phyloP scores from a whole-genome alignment of 2,888 invertebrate genomes.

The Rhogogaster chlorosoma region DNA sequence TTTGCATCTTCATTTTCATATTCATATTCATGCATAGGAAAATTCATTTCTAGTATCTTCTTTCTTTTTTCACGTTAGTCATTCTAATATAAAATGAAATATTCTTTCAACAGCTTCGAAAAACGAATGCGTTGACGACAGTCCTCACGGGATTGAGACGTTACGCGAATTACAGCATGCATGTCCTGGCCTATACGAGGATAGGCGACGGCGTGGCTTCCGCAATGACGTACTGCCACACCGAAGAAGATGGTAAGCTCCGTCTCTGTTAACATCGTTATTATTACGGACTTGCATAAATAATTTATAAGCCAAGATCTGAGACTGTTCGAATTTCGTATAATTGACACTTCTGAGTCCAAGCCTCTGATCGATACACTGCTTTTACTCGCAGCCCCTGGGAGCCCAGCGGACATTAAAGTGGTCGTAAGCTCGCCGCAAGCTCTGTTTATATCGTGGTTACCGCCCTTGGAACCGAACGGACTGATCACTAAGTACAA shows the following conservation, averaged over 20 bases:
- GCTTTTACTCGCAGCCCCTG: slow-evolving; percentile 82
- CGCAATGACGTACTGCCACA: slow-evolving; percentile 85
- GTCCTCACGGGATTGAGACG: slow-evolving; percentile 86
- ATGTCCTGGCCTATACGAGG: slow-evolving; percentile 88
- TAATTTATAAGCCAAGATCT: not conserved
- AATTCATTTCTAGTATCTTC: not conserved
- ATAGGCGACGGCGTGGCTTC: slow-evolving; percentile 88
- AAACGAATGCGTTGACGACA: slow-evolving; percentile 85
- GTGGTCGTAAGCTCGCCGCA: slow-evolving; percentile 87
- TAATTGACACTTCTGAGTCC: not conserved
- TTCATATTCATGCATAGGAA: not conserved
- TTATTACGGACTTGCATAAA: not conserved
- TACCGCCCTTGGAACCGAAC: slow-evolving; percentile 87
- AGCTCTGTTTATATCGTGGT: slow-evolving; percentile 89
- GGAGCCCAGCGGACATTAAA: slow-evolving; percentile 89
- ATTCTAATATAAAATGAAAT: not conserved
- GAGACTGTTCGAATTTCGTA: not conserved
- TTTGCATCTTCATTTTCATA: not conserved
- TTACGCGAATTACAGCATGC: slow-evolving; percentile 90
- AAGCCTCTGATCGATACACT: slow-evolving; percentile 35
- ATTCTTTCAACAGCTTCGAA: slow-evolving; percentile 76
- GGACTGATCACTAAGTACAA: slow-evolving; percentile 89
- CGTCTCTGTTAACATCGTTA: not conserved
- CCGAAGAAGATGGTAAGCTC: slow-evolving; percentile 87
- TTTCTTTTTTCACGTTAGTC: not conserved